Evolutionary conservation across 2,113 vertebrate species (phyloP).

Genomic region (Spizaetus ornatus): DNA sequence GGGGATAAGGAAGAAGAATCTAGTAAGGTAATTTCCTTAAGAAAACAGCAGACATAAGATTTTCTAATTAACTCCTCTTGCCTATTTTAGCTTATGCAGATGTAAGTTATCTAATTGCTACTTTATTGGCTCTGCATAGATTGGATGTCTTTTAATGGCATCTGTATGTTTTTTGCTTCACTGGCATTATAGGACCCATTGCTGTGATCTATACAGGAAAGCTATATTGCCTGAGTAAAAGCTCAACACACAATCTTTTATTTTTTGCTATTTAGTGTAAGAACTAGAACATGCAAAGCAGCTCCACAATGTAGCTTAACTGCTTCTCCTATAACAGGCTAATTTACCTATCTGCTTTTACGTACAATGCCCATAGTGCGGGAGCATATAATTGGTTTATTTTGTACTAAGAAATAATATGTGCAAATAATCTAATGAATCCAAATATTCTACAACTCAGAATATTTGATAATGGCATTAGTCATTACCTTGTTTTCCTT

Average conservation of each 20-base stretch:
- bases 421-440: background rate
- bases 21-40: slow-evolving; percentile 32
- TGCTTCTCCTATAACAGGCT: background rate
- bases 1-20: background rate
- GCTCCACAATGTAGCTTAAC: background rate
- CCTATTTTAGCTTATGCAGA: slow-evolving; percentile 38
- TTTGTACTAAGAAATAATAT: background rate
- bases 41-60: slow-evolving; percentile 3
- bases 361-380: fast-evolving
- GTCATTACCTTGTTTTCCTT: background rate
- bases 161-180: slow-evolving; percentile 60
- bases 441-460: background rate
- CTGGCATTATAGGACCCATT: slow-evolving; percentile 39
- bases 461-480: background rate
- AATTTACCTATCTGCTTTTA: background rate
- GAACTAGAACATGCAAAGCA: slow-evolving; percentile 9
- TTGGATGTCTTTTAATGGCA: slow-evolving; percentile 48
- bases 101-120: slow-evolving; percentile 44
- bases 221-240: slow-evolving; percentile 31
- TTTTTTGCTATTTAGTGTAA: background rate
- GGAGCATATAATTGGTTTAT: background rate
- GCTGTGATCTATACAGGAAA: slow-evolving; percentile 35
- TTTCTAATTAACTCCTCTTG: slow-evolving; percentile 41
- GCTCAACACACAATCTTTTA: background rate
- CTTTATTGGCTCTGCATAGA: slow-evolving; percentile 52